Conservation (phyloP, 2,888 invertebrate species). For the Crematogaster levior region DNA sequence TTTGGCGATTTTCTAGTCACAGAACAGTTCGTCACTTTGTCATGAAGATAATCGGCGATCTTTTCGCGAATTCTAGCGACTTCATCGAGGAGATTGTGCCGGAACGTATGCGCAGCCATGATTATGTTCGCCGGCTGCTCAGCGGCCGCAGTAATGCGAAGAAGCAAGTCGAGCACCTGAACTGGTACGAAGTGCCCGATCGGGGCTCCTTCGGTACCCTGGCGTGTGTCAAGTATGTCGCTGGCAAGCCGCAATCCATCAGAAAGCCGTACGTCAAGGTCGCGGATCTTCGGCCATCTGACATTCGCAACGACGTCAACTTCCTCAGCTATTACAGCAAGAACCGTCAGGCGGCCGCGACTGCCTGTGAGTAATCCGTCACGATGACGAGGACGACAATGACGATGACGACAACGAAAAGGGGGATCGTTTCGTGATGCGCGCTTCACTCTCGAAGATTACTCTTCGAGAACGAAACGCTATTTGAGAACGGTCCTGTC, state of each 20-base stretch:
- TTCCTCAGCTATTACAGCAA: slow-evolving; percentile 95
- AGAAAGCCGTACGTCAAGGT: slow-evolving; percentile 90
- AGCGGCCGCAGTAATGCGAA: slow-evolving; percentile 89
- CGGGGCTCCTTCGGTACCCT: slow-evolving; percentile 91
- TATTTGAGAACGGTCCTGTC: neutral
- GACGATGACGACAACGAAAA: slow-evolving; percentile 24
- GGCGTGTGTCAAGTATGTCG: slow-evolving; percentile 94
- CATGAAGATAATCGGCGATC: neutral
- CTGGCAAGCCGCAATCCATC: slow-evolving; percentile 92
- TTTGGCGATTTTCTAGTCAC: neutral
- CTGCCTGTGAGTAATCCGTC: slow-evolving; percentile 82
- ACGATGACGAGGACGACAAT: slow-evolving; percentile 22
- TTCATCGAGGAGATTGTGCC: slow-evolving; percentile 86
- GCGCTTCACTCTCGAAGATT: neutral
- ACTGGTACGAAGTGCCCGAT: slow-evolving; percentile 89
- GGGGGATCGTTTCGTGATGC: neutral
- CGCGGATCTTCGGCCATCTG: slow-evolving; percentile 88
- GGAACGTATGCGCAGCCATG: slow-evolving; percentile 88
- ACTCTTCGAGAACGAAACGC: neutral
- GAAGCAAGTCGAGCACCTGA: slow-evolving; percentile 88
- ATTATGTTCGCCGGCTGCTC: slow-evolving; percentile 90
- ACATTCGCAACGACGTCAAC: slow-evolving; percentile 94
- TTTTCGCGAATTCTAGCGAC: slow-evolving; percentile 85
- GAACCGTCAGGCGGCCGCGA: slow-evolving; percentile 90
- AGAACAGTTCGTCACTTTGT: neutral